Evolutionary conservation across 2,888 invertebrate species (phyloP).

Genomic region (Cheilosia soror): DNA sequence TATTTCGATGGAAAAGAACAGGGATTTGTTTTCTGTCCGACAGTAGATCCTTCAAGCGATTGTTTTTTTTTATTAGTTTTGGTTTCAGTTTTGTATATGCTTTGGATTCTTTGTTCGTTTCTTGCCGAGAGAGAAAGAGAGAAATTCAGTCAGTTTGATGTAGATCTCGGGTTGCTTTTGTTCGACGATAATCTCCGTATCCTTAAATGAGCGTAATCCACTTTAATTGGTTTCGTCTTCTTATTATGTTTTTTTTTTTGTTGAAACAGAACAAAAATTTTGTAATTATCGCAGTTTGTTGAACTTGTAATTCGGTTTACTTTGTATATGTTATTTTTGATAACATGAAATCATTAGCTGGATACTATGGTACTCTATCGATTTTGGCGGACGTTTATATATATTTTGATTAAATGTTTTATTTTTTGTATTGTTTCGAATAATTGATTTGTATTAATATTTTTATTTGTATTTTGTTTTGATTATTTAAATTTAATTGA

Average conservation of each 20-base stretch:
- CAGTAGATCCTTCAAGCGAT: conserved; percentile 30
- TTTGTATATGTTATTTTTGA: conserved; percentile 24
- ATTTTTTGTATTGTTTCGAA: conserved; percentile 28
- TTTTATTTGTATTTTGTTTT: conserved; percentile 15
- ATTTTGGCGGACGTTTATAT: conserved; percentile 61
- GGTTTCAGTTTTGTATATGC: not conserved
- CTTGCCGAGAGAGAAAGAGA: not conserved
- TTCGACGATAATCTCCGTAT: conserved; percentile 55
- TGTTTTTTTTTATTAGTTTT: not conserved
- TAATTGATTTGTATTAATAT: conserved; percentile 38
- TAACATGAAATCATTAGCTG: conserved; percentile 49
- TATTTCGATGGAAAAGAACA: conserved; percentile 6
- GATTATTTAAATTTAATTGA: conserved; percentile 44
- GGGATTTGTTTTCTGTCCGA: conserved; percentile 22
- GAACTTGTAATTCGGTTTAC: conserved; percentile 40
- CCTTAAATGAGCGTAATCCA: conserved; percentile 56
- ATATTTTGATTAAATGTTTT: conserved; percentile 47
- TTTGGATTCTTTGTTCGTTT: conserved; percentile 24
- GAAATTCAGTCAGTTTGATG: conserved; percentile 39
- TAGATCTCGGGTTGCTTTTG: conserved; percentile 45
- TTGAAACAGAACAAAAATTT: conserved; percentile 32
- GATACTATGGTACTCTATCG: conserved; percentile 72
- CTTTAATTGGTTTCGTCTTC: conserved; percentile 43
- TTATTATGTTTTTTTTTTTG: conserved; percentile 9
- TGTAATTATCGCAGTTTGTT: conserved; percentile 51